Percentiles rank a stretch among this genome's conserved stretches.
Evolutionary conservation across 2,113 vertebrate species (phyloP).

Genomic region (Zosterops lateralis): DNA sequence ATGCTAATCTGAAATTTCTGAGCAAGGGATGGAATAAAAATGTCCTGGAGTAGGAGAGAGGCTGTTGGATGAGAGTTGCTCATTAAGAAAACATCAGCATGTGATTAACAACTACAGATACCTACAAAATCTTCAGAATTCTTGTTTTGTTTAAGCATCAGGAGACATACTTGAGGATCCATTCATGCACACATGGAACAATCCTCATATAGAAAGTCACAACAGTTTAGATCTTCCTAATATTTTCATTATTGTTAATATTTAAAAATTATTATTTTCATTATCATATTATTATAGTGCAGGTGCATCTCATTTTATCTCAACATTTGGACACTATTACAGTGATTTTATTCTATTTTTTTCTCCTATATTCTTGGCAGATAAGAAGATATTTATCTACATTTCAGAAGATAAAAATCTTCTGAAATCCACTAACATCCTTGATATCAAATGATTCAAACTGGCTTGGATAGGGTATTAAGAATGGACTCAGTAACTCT

Average conservation of each 20-base stretch:
- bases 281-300: too few species aligned
- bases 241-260: background rate
- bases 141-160: background rate
- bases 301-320: background rate
- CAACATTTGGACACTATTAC: background rate
- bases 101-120: background rate
- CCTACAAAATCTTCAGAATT: background rate
- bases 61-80: background rate
- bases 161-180: background rate
- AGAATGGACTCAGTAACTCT: background rate
- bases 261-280: background rate
- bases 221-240: background rate
- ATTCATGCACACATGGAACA: background rate
- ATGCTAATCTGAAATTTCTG: constrained; percentile 37
- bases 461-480: background rate
- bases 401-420: background rate
- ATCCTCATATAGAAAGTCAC: background rate
- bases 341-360: background rate
- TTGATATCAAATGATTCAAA: background rate
- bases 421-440: background rate
- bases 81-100: background rate
- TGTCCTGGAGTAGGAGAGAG: background rate
- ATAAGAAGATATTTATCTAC: too few species aligned
- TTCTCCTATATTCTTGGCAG: background rate
- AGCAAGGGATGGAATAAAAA: constrained; percentile 3